These are phyloP conservation scores for Hanleya hanleyi DNA, from an alignment of 2,888 invertebrate genomes.

Conservation along the genomic window DNA sequence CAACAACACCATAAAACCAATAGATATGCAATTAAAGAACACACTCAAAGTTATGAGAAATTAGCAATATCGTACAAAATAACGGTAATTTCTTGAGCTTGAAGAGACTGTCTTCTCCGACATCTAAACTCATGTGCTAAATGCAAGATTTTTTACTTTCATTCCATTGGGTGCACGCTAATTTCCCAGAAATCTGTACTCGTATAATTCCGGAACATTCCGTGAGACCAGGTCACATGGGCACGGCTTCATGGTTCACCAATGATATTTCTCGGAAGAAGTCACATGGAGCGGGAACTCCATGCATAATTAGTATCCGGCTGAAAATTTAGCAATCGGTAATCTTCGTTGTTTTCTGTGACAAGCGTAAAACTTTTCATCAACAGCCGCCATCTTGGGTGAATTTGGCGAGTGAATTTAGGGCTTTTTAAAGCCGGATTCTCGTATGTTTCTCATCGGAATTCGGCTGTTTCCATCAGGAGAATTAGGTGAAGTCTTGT, in stretches of 20 bases:
- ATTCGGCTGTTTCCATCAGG: neutral
- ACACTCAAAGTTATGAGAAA: too few species aligned
- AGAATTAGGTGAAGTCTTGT: constrained; percentile 31
- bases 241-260: constrained; percentile 25
- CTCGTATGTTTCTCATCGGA: neutral
- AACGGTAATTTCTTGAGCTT: too few species aligned
- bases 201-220: constrained; percentile 36
- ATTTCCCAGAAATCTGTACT: constrained; percentile 34
- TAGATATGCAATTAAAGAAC: too few species aligned
- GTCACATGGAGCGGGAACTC: constrained; percentile 54
- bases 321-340: constrained; percentile 61
- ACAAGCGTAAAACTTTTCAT: constrained; percentile 97
- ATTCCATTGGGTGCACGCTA: constrained; percentile 7
- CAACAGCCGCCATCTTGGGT: constrained; percentile 97
- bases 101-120: too few species aligned
- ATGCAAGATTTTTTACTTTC: too few species aligned
- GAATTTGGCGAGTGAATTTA: constrained; percentile 67
- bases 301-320: constrained; percentile 68
- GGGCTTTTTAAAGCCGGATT: constrained; percentile 3
- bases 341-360: constrained; percentile 80
- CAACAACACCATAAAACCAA: too few species aligned
- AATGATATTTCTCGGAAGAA: constrained; percentile 32
- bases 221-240: constrained; percentile 25
- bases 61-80: too few species aligned
- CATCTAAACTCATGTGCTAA: too few species aligned